Conservation (phyloP, 2,113 vertebrate genomes). For the Danionella cerebrum region DNA sequence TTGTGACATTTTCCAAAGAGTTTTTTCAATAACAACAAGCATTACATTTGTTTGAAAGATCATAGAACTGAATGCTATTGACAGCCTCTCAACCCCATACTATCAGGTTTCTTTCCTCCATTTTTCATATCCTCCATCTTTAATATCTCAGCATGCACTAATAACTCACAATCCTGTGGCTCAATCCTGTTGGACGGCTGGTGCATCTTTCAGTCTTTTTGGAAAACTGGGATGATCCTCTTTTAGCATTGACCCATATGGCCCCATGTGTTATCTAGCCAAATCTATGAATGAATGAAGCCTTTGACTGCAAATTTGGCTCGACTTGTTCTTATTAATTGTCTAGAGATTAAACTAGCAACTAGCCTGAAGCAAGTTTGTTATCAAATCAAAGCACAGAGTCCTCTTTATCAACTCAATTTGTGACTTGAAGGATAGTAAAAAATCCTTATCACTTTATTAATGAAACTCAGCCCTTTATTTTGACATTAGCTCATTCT, state of each 20-base stretch:
- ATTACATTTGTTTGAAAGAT: neutral
- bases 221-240: neutral
- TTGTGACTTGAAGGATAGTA: too few species aligned
- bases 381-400: constrained; percentile 4
- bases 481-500: too few species aligned
- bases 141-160: constrained; percentile 1
- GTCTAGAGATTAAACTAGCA: neutral
- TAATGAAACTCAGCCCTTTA: too few species aligned
- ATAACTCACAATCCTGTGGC: neutral
- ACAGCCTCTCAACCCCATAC: neutral
- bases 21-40: neutral
- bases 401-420: neutral
- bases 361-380: neutral
- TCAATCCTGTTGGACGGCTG: neutral
- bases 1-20: neutral
- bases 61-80: neutral
- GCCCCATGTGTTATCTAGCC: constrained; percentile 51
- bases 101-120: constrained; percentile 6
- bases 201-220: neutral
- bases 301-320: constrained; percentile 22
- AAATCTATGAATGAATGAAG: constrained; percentile 7
- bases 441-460: too few species aligned
- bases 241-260: constrained; percentile 46
- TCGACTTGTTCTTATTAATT: neutral
- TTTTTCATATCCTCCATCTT: constrained; percentile 12